These are phyloP conservation scores for Virgularia gustaviana DNA, from an alignment of 92 coral and sea anemone species.

Conservation along the genomic window DNA sequence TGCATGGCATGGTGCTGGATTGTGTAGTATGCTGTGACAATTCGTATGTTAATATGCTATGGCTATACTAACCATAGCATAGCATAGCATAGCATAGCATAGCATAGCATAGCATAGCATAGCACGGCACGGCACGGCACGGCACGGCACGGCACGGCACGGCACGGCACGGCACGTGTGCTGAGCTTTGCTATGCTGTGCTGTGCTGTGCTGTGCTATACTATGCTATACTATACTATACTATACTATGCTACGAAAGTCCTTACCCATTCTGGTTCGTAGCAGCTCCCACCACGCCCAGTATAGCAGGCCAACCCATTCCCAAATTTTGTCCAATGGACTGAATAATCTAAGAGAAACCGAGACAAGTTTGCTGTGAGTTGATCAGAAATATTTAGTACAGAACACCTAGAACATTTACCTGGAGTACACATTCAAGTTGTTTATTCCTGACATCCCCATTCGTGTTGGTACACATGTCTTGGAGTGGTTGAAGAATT, in stretches of 20 bases:
- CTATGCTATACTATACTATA: background rate
- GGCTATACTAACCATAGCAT: no score
- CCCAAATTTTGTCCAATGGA: conserved; percentile 95
- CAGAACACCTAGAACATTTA: conserved; percentile 13
- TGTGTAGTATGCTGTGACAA: no score
- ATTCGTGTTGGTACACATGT: conserved; percentile 74
- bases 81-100: no score
- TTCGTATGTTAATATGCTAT: no score
- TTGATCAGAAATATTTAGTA: no score
- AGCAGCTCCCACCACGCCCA: conserved; percentile 95
- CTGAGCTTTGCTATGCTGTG: background rate
- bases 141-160: no score
- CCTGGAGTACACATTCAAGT: conserved; percentile 95
- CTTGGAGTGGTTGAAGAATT: conserved; percentile 87
- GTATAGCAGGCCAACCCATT: conserved; percentile 90
- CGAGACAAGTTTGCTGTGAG: no score
- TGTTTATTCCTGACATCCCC: conserved; percentile 90
- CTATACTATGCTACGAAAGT: background rate
- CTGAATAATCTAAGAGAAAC: conserved; percentile 98
- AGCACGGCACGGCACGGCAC: no score
- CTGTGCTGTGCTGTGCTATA: background rate
- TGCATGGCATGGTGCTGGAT: no score
- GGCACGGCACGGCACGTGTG: background rate
- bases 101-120: no score
- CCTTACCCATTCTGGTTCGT: conserved; percentile 94